These are phyloP conservation scores for Anguilla marmorata DNA, from an alignment of 2,797 vertebrate genomes.

Conservation along the genomic window DNA sequence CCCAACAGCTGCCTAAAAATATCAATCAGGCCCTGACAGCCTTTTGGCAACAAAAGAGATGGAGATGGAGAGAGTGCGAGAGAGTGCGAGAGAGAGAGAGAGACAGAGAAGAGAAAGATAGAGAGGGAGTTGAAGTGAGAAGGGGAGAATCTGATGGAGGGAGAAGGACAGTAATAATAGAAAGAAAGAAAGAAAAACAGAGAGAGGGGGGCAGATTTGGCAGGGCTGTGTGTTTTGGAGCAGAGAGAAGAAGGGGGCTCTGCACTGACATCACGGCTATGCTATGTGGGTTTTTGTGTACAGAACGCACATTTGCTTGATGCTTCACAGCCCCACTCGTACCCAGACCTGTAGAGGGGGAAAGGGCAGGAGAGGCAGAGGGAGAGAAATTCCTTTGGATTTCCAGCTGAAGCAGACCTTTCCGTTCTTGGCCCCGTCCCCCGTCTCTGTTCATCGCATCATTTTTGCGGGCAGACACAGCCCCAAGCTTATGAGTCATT, in stretches of 20 bases:
- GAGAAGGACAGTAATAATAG: not conserved
- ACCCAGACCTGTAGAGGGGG: not conserved
- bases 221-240: not conserved
- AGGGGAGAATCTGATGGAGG: constrained; percentile 28
- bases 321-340: not conserved
- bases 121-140: constrained; percentile 23
- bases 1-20: not conserved
- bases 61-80: not conserved
- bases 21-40: not conserved
- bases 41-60: not conserved
- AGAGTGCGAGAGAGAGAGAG: not conserved
- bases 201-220: not conserved
- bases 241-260: not conserved
- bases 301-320: not conserved
- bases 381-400: not conserved
- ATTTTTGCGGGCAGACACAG: not conserved
- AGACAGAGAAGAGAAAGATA: not conserved
- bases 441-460: not conserved
- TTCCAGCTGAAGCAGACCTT: not conserved
- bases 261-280: not conserved
- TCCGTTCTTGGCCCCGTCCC: not conserved
- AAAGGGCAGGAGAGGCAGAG: not conserved
- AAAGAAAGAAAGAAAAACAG: not conserved
- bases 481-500: not conserved
- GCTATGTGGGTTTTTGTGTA: not conserved